Evolutionary conservation across 2,113 vertebrate species (phyloP).

Genomic region (Ictalurus furcatus): DNA sequence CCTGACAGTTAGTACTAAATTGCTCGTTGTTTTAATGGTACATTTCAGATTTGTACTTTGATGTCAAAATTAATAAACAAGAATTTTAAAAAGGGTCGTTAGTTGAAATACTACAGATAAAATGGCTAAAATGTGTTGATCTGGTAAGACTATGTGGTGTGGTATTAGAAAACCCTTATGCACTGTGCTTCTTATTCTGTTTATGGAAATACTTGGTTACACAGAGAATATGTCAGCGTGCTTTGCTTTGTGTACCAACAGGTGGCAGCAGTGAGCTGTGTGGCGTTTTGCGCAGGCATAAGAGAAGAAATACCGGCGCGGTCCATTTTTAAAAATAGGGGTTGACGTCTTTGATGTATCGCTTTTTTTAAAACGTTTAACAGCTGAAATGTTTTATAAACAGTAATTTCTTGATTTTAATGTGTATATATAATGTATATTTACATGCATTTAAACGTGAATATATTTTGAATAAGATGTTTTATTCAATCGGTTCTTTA

Average conservation of each 20-base stretch:
- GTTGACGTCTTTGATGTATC: no score
- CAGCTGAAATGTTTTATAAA: background rate
- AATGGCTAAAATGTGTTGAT: background rate
- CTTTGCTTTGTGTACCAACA: background rate
- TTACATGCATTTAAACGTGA: background rate
- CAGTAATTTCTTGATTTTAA: no score
- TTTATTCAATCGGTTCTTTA: background rate
- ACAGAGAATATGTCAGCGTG: background rate
- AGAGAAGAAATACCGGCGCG: background rate
- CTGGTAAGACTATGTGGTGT: background rate
- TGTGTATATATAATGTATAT: fast-evolving
- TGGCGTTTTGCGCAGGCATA: background rate
- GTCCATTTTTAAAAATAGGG: background rate
- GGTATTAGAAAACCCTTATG: background rate
- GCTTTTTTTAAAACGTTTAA: background rate
- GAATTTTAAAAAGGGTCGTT: background rate
- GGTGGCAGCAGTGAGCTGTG: background rate
- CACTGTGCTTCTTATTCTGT: background rate
- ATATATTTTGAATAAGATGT: background rate
- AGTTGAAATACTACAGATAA: background rate
- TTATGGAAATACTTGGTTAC: background rate
- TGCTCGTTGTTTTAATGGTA: background rate
- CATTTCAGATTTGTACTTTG: background rate
- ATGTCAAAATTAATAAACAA: background rate
- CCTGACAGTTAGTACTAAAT: background rate